Evolutionary conservation across 2,797 vertebrate genomes (phyloP), one percentile per base, ranked within the genome.

Genomic region (Denticeps clupeoides): DNA sequence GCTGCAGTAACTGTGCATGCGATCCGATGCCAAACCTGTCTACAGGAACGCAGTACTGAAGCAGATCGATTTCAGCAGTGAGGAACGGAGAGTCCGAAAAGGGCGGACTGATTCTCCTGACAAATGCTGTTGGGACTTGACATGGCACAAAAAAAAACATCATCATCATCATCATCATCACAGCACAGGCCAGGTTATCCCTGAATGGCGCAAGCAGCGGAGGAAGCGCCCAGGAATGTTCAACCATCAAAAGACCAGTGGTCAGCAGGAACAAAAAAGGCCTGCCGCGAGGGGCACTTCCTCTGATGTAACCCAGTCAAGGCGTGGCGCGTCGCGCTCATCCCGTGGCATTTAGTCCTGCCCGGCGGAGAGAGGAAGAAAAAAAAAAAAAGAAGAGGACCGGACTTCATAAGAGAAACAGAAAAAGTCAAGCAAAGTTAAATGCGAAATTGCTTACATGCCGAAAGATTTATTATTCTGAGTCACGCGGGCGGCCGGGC

Each of bases 381-480:
- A 35, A 41, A 41, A 54, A 8, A 27, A 46, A 52, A 41, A 45
- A 13, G 35, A 52, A 4, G 9, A 11, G 5, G 35, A 11, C 9
- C 22, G 25, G 50, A 49, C 47, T 55, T 47, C n/a, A 42, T 55
- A 29, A 45, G 28, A 22, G 28, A 23, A 55, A n/a, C n/a, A n/a
- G n/a, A n/a, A 63, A 55, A 59, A 71, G 77, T 74, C 63, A 54
- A 70, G 62, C 63, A 73, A 77, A 77, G 76, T 79, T 78, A 77
- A 81, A 79, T 77, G 70, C 79, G 81, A 82, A 84, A 81, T 77
- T 76, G 79, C 79, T 76, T 77, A 73, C 67, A 68, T 68, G 62
- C 68, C 53, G 64, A 60, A 78, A 71, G 71, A 80, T 83, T 74
- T 82, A 80, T 80, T 79, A 81, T 79, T 72, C 71, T 35, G 64